Conservation (phyloP, 2,888 invertebrate genomes). For the Tupiocoris notatus region DNA sequence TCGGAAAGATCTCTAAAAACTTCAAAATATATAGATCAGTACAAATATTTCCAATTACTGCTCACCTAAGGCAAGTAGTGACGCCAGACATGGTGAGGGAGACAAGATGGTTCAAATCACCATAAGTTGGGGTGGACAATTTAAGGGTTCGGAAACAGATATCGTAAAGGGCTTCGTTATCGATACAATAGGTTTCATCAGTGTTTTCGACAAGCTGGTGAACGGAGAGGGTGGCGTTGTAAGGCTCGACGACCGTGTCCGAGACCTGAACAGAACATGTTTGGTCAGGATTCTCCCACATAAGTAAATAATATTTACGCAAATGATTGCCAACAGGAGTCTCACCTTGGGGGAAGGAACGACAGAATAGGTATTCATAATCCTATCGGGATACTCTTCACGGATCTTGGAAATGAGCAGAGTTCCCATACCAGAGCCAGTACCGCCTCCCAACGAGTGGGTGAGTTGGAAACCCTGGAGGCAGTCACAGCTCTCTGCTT, state of each 20-base stretch:
- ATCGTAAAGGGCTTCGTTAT: constrained; percentile 65
- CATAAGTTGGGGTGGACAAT: constrained; percentile 65
- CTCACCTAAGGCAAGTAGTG: constrained; percentile 61
- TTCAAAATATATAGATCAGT: neutral
- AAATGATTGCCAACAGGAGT: too few relatives aligned
- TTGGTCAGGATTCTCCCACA: too few relatives aligned
- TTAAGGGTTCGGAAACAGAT: constrained; percentile 66
- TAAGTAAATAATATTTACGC: too few relatives aligned
- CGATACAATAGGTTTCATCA: constrained; percentile 64
- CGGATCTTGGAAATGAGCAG: constrained; percentile 82
- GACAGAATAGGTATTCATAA: constrained; percentile 82
- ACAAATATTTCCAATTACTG: neutral
- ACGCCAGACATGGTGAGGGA: constrained; percentile 58
- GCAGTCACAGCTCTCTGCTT: constrained; percentile 62
- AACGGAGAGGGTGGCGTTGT: constrained; percentile 64
- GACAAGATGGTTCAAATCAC: constrained; percentile 67
- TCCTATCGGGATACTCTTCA: constrained; percentile 82
- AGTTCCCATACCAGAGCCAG: constrained; percentile 87
- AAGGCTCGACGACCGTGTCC: constrained; percentile 65
- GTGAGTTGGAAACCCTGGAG: constrained; percentile 67
- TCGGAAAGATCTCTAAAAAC: neutral
- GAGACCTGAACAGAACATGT: constrained; percentile 55
- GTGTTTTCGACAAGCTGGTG: constrained; percentile 65
- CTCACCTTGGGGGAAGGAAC: constrained; percentile 79
- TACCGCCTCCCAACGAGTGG: constrained; percentile 84